Evolutionary conservation across 2,888 invertebrate species (phyloP), one percentile per base, ranked within the genome.

Genomic region (Apantesis nais): DNA sequence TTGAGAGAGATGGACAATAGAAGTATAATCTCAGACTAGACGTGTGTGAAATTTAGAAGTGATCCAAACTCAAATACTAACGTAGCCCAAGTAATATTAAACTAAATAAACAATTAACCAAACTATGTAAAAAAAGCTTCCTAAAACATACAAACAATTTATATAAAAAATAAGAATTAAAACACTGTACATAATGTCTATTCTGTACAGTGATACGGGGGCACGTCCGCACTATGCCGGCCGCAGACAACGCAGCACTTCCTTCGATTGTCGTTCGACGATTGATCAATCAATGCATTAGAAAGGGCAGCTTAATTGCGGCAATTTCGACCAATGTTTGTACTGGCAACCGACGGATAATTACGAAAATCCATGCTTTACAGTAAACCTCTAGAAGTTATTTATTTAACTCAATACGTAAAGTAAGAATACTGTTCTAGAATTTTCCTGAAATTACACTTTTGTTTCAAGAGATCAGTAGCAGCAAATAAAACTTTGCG

Each of bases 241-340:
- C 77, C 83, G 78, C 81, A 86, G 86, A 90, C 90, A 89, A 89
- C 91, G 88, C 90, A 90, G 88, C 85, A 87, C 89, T 92, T 89
- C 90, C 90, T 90, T 89, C 89, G 88, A 91, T 90, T 89, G 89
- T 89, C 87, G 90, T 85, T 85, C 92, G 90, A 91, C 93, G 94
- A 94, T 95, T 93, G 94, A 93, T 92, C 94, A 94, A 94, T 94
- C 92, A 92, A 87, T 91, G 91, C 88, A 92, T 91, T 94, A 91
- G 93, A 93, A 92, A 92, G 90, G 90, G 87, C 79, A 79, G 83
- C 90, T 90, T 94, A 93, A 95, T 94, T 93, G 90, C 88, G 81
- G 86, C 90, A 87, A 93, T 93, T 92, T 85, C 79, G 81, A 83
- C 80, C 84, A 91, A 89, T 93, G 91, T 94, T 94, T 93, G 91